Conservation (phyloP, 2,113 vertebrate genomes). For the Amblyornis subalaris region DNA sequence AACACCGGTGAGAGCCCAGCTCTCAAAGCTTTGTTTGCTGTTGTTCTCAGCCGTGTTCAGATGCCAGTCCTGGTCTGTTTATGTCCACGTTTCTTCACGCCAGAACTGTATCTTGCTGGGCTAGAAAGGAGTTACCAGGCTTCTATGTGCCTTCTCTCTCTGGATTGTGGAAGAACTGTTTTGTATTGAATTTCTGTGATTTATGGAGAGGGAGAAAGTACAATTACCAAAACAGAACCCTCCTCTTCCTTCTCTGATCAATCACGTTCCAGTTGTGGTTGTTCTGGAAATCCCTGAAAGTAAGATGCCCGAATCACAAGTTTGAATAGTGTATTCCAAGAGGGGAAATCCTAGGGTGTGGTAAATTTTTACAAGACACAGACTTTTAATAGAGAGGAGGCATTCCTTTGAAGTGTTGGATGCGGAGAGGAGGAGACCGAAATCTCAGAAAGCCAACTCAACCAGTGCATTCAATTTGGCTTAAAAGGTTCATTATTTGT, state of each 20-base stretch:
- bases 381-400: not conserved
- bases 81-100: not conserved
- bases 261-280: not conserved
- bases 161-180: not conserved
- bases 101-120: not conserved
- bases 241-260: not conserved
- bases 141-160: not conserved
- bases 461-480: not conserved
- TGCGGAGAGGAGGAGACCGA: not conserved
- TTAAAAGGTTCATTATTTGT: conserved; percentile 8
- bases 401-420: conserved; percentile 49
- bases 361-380: conserved; percentile 38
- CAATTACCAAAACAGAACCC: not conserved
- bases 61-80: not conserved
- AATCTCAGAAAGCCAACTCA: not conserved
- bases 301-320: not conserved
- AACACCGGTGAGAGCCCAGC: not conserved
- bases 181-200: not conserved
- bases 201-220: not conserved
- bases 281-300: not conserved
- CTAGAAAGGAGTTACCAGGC: not conserved
- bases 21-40: not conserved
- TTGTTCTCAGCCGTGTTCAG: not conserved
- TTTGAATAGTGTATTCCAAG: not conserved
- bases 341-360: conserved; percentile 29